Conservation (phyloP, 2,888 invertebrate species). For the Cotesia congregata region DNA sequence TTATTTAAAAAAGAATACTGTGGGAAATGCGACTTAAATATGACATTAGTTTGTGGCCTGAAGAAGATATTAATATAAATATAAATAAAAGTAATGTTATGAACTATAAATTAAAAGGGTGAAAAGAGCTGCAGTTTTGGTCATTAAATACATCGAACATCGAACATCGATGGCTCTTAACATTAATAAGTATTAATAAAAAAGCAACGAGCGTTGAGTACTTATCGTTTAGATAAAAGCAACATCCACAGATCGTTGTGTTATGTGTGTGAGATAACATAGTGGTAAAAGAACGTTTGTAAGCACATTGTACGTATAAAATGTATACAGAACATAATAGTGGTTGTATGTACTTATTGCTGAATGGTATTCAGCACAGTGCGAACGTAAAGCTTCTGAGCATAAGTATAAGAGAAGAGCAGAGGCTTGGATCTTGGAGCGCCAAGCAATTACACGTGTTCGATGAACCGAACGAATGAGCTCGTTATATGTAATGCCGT, state of each 20-base stretch:
- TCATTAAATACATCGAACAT: neutral
- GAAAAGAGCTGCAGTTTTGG: neutral
- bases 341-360: neutral
- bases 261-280: neutral
- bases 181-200: neutral
- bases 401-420: too few relatives aligned
- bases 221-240: neutral
- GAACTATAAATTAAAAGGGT: too few relatives aligned
- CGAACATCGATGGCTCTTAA: neutral
- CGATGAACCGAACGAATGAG: slow-evolving; percentile 47
- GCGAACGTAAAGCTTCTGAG: slow-evolving; percentile 31
- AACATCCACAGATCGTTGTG: neutral
- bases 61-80: neutral
- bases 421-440: slow-evolving; percentile 39
- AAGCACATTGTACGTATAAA: neutral
- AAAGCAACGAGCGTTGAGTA: neutral
- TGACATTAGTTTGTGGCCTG: too few relatives aligned
- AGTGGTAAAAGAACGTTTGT: neutral
- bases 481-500: neutral
- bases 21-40: too few relatives aligned
- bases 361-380: neutral
- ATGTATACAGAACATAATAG: too few relatives aligned
- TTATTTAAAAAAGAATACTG: too few relatives aligned
- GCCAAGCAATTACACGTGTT: slow-evolving; percentile 48
- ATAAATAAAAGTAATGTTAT: neutral